phyloP scores from a whole-genome alignment of 2,797 vertebrate genomes.

The Smutsia gigantea region DNA sequence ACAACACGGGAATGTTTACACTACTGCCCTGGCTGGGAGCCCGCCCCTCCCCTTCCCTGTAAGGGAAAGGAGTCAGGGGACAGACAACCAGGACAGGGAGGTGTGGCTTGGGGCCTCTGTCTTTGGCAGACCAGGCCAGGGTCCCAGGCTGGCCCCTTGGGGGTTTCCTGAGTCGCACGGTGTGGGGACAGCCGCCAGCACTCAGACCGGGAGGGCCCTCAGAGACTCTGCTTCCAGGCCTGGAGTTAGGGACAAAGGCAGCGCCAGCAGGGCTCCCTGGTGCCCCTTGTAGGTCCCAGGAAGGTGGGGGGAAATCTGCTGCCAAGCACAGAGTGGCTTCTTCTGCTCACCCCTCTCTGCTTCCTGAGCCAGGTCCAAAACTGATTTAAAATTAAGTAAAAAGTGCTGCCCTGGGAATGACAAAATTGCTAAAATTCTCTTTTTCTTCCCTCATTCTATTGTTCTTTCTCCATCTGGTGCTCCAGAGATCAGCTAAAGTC shows the following conservation, averaged over 20 bases:
- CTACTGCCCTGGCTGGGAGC: background rate
- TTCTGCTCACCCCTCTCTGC: slow-evolving; percentile 34
- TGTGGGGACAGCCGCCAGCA: background rate
- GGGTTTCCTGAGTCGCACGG: background rate
- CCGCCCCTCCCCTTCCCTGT: background rate
- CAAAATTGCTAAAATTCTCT: slow-evolving; percentile 81
- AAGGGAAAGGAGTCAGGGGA: background rate
- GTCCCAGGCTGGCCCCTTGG: background rate
- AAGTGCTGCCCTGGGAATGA: slow-evolving; percentile 79
- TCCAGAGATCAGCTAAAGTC: slow-evolving; percentile 83
- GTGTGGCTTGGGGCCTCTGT: background rate
- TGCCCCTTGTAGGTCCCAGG: background rate
- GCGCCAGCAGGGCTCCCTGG: background rate
- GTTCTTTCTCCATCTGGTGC: slow-evolving; percentile 84
- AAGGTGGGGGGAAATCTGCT: background rate
- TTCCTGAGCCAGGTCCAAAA: slow-evolving; percentile 74
- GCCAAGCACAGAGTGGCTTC: slow-evolving; percentile 47
- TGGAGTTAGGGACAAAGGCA: slow-evolving; percentile 29
- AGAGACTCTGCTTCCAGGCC: background rate
- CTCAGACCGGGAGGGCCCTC: background rate
- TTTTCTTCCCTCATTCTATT: slow-evolving; percentile 81
- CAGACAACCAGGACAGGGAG: background rate
- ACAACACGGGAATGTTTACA: background rate
- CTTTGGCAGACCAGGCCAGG: background rate
- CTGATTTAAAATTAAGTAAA: slow-evolving; percentile 82